Base-by-base conservation (phyloP, 2,797 vertebrate genomes). In the Acanthurus tractus region DNA sequence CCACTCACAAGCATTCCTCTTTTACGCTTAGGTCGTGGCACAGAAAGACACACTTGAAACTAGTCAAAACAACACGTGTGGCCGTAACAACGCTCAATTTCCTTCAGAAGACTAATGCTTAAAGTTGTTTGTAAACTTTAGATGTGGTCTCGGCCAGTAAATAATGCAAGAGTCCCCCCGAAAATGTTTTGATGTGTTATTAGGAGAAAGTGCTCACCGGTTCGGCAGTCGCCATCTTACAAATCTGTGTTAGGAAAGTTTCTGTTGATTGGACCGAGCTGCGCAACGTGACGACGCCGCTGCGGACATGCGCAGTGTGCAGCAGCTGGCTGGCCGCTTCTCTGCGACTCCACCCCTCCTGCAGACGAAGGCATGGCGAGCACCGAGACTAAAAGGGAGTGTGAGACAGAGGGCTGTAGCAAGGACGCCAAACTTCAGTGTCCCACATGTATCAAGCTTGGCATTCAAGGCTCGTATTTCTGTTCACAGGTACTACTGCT, bases 151-250 rank as follows among this genome's bases (percentile, higher is more conserved):
- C 2, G 20, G 6, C 4, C n/a, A 4, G 12, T 13, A 67, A 53
- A 23, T 11, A 29, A 5, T 2, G 1, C 53, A 40, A 64, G 9
- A 54, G 52, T 7, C 40, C 18, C 22, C 15, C n/a, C 40, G 23
- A 58, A 80, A 87, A 82, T 73, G 70, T 87, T 82, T 62, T 62
- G 54, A 85, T 83, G 78, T 76, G 63, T 74, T 78, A 70, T 81
- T 72, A 5, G 58, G 54, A 76, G 74, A 85, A 92, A 93, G 84
- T 93, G 95, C 98, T 98, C 97, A 99, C 98, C 98, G 97, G 97
- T 96, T 98, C 97, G 95, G 96, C 97, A 80, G 97, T 95, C 97
- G 98, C 98, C 98, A 99, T 98, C 95, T 99, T 98, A 96, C 93
- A 95, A 96, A 88, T 95, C 94, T 96, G 77, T 87, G 85, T 87